phyloP scores from a whole-genome alignment of 2,888 invertebrate species.

The Diaprepes abbreviatus region DNA sequence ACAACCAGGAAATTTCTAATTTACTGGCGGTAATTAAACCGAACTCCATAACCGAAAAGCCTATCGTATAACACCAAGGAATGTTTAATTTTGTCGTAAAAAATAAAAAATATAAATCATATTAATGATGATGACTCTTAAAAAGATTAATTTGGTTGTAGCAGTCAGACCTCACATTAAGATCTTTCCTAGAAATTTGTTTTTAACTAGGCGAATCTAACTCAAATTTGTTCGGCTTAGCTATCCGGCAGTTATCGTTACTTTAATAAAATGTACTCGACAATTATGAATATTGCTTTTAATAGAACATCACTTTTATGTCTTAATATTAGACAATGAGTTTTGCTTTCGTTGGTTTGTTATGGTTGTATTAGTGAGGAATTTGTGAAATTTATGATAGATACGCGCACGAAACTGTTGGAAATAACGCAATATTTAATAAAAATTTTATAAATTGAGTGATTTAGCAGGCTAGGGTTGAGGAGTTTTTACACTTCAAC shows the following conservation, averaged over 20 bases:
- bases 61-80: slow-evolving; percentile 32
- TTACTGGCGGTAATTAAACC: slow-evolving; percentile 25
- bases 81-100: slow-evolving; percentile 30
- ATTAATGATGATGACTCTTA: slow-evolving; percentile 44
- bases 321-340: slow-evolving; percentile 10
- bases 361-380: background rate
- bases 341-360: background rate
- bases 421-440: too few relatives aligned
- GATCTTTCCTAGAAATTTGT: slow-evolving; percentile 37
- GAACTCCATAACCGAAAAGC: slow-evolving; percentile 25
- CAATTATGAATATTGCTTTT: slow-evolving; percentile 8
- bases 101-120: slow-evolving; percentile 40
- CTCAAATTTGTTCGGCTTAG: slow-evolving; percentile 41
- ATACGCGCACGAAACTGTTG: too few relatives aligned
- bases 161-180: slow-evolving; percentile 39
- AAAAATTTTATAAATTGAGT: too few relatives aligned
- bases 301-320: slow-evolving; percentile 17
- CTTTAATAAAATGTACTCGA: slow-evolving; percentile 31
- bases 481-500: too few relatives aligned
- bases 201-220: slow-evolving; percentile 44
- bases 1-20: background rate
- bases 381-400: too few relatives aligned
- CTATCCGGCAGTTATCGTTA: slow-evolving; percentile 17
- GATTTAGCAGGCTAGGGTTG: too few relatives aligned
- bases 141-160: slow-evolving; percentile 29